Base-by-base conservation (phyloP, 1,140 invertebrate genomes). In the Pristionchus pacificus region DNA sequence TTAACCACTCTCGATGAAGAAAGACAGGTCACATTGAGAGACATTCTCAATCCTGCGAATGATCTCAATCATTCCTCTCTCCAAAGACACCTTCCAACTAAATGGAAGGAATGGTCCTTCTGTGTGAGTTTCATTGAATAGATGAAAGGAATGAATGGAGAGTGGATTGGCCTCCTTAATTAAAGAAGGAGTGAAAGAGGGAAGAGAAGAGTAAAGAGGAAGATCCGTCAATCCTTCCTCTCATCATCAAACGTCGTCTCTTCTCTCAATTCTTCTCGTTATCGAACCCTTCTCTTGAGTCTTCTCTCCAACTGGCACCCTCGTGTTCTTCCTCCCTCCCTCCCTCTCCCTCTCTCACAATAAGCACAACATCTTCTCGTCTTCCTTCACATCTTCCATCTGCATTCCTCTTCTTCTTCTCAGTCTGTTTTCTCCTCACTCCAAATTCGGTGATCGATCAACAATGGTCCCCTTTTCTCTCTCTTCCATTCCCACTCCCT, bases 171-270 rank as follows among this genome's bases (percentile, higher is more conserved):
- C n/a, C n/a, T n/a, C n/a, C n/a, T n/a, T n/a, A n/a, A n/a, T n/a
- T n/a, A n/a, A n/a, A n/a, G 27, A 25, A 31, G 13, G 60, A 27
- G 60, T 14, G 28, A 29, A 60, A 32, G 29, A 19, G 29, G 38
- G 25, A 25, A 6, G 61, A 32, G 32, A 33, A 63, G 3, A 33
- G 30, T 33, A 63, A 63, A 32, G 3, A 27, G 38, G 38, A 66
- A 58, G 32, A 66, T 28, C 65, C 65, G 65, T 29, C 24, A 58
- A 58, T 38, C 57, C 31, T 66, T 66, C 27, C 27, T 66, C 31
- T 38, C 65, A 58, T 57, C 30, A 33, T 65, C 33, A 24, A 31
- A 32, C 27, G 15, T 38, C 63, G 29, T 49, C 57, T 24, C 28
- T 27, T 49, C 24, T 58, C 27, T 66, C 62, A 49, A 49, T 49